Evolutionary conservation across 2,888 invertebrate genomes (phyloP).

Genomic region (Andrena bucephala): DNA sequence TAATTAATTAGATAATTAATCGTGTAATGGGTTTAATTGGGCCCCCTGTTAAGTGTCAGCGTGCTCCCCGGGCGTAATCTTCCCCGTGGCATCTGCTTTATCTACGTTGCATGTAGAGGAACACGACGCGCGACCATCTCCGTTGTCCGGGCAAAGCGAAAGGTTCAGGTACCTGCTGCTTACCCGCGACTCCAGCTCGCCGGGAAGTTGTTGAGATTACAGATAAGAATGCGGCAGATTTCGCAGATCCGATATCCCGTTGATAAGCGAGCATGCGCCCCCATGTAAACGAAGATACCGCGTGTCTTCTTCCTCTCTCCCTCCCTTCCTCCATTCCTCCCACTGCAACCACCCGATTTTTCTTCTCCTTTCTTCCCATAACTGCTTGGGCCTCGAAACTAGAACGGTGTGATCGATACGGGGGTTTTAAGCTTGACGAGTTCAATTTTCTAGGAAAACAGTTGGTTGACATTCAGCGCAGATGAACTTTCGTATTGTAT

Average conservation of each 20-base stretch:
- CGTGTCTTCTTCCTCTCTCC: conserved; percentile 12
- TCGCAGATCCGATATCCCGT: conserved; percentile 82
- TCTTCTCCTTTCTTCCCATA: background rate
- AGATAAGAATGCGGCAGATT: conserved; percentile 81
- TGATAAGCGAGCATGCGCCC: conserved; percentile 75
- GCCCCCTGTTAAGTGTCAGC: conserved; percentile 84
- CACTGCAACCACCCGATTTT: background rate
- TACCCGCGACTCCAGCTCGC: conserved; percentile 54
- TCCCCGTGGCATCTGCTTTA: conserved; percentile 72
- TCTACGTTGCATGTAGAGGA: conserved; percentile 49
- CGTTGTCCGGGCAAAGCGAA: conserved; percentile 58
- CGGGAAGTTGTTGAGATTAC: conserved; percentile 82
- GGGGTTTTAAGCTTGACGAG: background rate
- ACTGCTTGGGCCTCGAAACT: background rate
- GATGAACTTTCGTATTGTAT: too few species aligned
- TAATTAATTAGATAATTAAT: conserved; percentile 85
- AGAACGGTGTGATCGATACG: background rate
- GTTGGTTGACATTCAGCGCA: too few species aligned
- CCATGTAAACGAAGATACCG: conserved; percentile 73
- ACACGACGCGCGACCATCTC: conserved; percentile 53
- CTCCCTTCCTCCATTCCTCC: conserved; percentile 10
- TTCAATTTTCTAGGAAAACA: too few species aligned
- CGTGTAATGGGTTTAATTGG: conserved; percentile 85
- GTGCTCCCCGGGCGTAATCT: conserved; percentile 71
- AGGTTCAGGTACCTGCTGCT: conserved; percentile 26